Evolutionary conservation across 2,113 vertebrate genomes (phyloP).

Genomic region (Eubucco bourcierii): DNA sequence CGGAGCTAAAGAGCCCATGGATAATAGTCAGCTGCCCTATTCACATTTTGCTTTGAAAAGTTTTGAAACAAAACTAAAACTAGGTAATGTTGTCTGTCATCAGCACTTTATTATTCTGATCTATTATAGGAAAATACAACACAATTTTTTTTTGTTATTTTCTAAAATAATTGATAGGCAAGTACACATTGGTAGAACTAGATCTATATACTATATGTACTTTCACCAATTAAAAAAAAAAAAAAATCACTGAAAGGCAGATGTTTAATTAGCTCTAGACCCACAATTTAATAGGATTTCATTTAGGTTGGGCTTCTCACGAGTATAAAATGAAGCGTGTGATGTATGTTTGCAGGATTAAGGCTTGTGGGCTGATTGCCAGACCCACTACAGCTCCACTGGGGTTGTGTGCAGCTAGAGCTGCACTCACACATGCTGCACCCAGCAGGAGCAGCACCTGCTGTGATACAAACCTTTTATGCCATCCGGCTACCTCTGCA

Average conservation of each 20-base stretch:
- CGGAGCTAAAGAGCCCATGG: neutral
- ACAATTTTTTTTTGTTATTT: neutral
- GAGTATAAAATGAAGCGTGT: neutral
- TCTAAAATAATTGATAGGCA: neutral
- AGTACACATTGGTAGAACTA: neutral
- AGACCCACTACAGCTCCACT: neutral
- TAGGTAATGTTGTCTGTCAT: neutral
- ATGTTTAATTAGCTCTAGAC: constrained; percentile 36
- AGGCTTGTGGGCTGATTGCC: constrained; percentile 7
- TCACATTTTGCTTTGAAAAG: constrained; percentile 19
- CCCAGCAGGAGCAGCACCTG: neutral
- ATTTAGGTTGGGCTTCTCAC: constrained; percentile 20
- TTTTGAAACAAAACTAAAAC: constrained; percentile 25
- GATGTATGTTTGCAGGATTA: constrained; percentile 37
- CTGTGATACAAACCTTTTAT: neutral
- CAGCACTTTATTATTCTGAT: constrained; percentile 1
- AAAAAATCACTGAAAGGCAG: constrained; percentile 10
- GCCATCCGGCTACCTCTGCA: neutral
- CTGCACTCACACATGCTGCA: neutral
- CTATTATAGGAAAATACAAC: neutral
- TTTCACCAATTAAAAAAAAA: neutral
- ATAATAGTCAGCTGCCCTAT: constrained; percentile 39
- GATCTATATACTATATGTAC: neutral
- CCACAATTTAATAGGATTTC: constrained; percentile 23
- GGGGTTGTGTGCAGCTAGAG: neutral